Evolutionary conservation across 2,113 vertebrate genomes (phyloP).

Genomic region (Apaloderma vittatum): DNA sequence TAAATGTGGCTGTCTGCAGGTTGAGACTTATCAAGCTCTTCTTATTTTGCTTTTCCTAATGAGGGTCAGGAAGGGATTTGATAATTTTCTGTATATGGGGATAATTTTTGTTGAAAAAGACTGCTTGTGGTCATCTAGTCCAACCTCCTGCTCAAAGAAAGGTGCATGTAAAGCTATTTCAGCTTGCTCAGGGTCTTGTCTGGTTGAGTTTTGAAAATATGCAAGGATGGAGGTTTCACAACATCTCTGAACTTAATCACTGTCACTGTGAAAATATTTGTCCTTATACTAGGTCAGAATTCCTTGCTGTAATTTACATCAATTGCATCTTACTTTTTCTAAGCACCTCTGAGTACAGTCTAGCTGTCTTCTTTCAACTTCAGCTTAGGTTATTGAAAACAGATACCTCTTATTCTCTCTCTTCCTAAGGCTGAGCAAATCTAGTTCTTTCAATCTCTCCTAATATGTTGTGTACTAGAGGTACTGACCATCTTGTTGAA

Average conservation of each 20-base stretch:
- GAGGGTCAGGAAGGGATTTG: not conserved
- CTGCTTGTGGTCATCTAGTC: not conserved
- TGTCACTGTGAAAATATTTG: not conserved
- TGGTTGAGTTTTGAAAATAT: not conserved
- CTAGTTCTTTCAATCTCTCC: not conserved
- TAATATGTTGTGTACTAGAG: not conserved
- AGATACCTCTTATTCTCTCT: not conserved
- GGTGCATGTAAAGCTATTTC: not conserved
- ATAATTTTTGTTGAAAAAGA: not conserved
- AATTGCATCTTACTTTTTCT: not conserved
- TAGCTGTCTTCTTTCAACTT: not conserved
- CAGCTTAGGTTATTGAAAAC: not conserved
- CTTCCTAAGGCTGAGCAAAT: not conserved
- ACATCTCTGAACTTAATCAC: not conserved
- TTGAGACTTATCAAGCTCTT: not conserved
- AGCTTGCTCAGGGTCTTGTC: not conserved
- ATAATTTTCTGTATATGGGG: not conserved
- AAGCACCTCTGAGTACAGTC: not conserved
- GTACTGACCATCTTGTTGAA: not conserved
- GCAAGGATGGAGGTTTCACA: not conserved
- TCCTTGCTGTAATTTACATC: not conserved
- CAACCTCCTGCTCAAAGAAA: not conserved
- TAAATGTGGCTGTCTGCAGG: not conserved
- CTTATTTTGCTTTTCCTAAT: not conserved
- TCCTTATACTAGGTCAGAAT: not conserved